Conservation (phyloP, 2,888 invertebrate genomes). For the Eristalinus sepulchralis region DNA sequence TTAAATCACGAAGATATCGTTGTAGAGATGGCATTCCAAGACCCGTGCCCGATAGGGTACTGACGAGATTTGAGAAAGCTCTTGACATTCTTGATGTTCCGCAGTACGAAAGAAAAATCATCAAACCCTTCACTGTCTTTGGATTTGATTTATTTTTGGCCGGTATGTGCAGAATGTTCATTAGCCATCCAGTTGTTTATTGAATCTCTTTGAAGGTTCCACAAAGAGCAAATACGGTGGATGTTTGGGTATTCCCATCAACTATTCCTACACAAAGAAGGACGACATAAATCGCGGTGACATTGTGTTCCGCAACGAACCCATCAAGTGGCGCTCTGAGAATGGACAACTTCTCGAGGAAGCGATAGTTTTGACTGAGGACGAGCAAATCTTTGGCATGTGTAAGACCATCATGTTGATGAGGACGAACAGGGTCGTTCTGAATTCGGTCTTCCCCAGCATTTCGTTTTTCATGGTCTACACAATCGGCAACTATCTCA, state of each 20-base stretch:
- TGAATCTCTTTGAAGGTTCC: constrained; percentile 79
- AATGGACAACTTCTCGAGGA: constrained; percentile 85
- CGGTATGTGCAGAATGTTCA: constrained; percentile 81
- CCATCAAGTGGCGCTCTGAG: constrained; percentile 85
- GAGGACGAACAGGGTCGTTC: constrained; percentile 83
- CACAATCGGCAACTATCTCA: constrained; percentile 82
- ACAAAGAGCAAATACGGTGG: constrained; percentile 84
- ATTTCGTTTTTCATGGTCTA: constrained; percentile 82
- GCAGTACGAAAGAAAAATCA: constrained; percentile 81
- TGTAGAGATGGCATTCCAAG: constrained; percentile 84
- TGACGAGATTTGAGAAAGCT: constrained; percentile 83
- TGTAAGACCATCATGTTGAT: constrained; percentile 87
- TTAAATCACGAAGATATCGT: constrained; percentile 46
- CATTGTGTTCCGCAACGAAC: constrained; percentile 84
- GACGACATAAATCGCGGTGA: constrained; percentile 83
- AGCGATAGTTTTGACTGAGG: constrained; percentile 87
- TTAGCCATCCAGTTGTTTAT: background rate
- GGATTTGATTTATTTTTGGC: constrained; percentile 88
- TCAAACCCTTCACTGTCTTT: constrained; percentile 86
- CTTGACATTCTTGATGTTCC: constrained; percentile 84
- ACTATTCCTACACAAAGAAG: constrained; percentile 84
- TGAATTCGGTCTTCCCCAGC: constrained; percentile 83
- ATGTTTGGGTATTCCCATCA: constrained; percentile 88
- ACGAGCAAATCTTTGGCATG: constrained; percentile 90
- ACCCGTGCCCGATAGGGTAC: constrained; percentile 82